Evolutionary conservation across 2,797 vertebrate species (phyloP), one percentile per base, ranked within the genome.

Genomic region (Garrulus glandarius): DNA sequence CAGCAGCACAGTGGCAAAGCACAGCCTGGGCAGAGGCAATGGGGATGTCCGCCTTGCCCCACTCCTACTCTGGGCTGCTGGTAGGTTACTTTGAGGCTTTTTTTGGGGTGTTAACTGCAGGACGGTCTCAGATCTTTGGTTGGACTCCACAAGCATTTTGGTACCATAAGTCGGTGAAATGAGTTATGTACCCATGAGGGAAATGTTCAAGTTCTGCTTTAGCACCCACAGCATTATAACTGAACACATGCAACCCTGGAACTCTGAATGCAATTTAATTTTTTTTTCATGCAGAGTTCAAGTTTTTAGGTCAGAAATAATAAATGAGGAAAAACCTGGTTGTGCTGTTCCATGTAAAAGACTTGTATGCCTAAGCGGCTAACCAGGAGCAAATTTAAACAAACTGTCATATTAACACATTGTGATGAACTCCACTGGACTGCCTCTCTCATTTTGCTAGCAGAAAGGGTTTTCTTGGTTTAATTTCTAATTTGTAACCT

Each of bases 401-500:
- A 84, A 94, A 57, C 9, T 3, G 43, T 41, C 34, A 1, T 78
- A 49, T 61, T 69, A 87, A 89, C 60, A 55, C 11, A 13, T 82
- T 68, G 47, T 43, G 22, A 13, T 81, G 61, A 81, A 72, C 19
- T 85, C 50, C 3, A 0, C 47, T 61, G 41, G 39, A 29, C 47
- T 59, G 15, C 46, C 44, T 77, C 52, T 44, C 41, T 56, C 71
- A 67, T 34, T 87, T 61, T 81, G 50, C 27, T 49, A 56, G 43
- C 20, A 65, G 56, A 68, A 92, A 52, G 23, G 68, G 30, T 27
- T 56, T 68, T 75, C 65, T 78, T 80, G 3, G 43, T 71, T 83
- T 94, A 18, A 77, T 77, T 77, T 84, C 30, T 78, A 19, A 71
- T 84, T 79, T 80, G 52, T 74, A 89, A 53, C 59, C 53, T 65